phyloP scores from a whole-genome alignment of 2,113 vertebrate species.

The Urocolius indicus region DNA sequence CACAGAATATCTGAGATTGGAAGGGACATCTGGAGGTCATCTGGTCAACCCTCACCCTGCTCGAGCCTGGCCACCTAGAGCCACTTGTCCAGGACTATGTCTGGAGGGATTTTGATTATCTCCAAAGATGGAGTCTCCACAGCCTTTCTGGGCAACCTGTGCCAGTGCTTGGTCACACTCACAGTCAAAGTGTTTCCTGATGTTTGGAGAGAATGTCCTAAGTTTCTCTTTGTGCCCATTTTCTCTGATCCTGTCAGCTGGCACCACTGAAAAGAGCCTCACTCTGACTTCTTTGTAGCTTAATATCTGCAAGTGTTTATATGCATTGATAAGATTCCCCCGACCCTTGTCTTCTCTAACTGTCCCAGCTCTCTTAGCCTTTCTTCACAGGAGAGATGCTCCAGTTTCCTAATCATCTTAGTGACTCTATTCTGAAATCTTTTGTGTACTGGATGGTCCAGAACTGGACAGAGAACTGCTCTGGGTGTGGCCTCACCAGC shows the following conservation, averaged over 20 bases:
- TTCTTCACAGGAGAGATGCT: not conserved
- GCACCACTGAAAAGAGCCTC: not conserved
- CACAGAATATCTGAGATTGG: not conserved
- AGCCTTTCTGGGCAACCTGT: not conserved
- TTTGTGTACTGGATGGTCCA: not conserved
- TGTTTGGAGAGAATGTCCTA: not conserved
- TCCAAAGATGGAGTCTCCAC: not conserved
- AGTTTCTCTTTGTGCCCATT: not conserved
- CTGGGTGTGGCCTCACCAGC: not conserved
- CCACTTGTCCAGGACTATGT: rapidly evolving
- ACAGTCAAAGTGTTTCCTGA: not conserved
- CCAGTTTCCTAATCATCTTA: not conserved
- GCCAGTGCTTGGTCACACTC: not conserved
- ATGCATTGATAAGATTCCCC: not conserved
- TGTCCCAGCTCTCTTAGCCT: not conserved
- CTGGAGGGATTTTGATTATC: not conserved
- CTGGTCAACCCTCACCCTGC: rapidly evolving
- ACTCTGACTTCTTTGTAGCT: not conserved
- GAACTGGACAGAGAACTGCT: not conserved
- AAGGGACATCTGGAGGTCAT: not conserved
- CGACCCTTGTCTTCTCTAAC: not conserved
- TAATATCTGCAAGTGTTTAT: not conserved
- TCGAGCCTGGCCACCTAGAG: not conserved
- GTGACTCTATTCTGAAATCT: not conserved
- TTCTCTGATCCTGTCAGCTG: not conserved